A percentile compares a stretch with the other conserved stretches of the same genome.
Evolutionary conservation across 2,888 invertebrate genomes (phyloP).

Genomic region (Sesia apiformis): DNA sequence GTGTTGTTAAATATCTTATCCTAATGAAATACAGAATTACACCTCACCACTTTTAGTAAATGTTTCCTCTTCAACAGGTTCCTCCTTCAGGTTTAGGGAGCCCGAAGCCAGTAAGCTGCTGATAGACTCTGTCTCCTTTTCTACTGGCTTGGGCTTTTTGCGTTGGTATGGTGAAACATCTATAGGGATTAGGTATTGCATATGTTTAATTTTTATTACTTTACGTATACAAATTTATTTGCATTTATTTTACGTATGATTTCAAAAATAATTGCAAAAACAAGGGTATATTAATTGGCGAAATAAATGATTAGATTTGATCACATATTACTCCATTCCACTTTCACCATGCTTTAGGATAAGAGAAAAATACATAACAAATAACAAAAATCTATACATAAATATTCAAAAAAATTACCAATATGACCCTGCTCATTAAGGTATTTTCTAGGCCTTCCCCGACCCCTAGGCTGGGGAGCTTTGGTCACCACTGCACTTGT

Average conservation of each 20-base stretch:
- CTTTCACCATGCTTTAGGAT: no score
- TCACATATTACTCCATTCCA: no score
- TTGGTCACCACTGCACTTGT: conserved; percentile 49
- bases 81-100: conserved; percentile 39
- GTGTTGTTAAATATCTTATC: no score
- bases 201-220: neutral
- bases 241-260: no score
- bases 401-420: conserved; percentile 23
- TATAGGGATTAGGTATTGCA: conserved; percentile 9
- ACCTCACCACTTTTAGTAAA: conserved; percentile 16
- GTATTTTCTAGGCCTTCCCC: conserved; percentile 65
- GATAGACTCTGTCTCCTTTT: conserved; percentile 40
- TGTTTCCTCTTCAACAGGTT: conserved; percentile 31
- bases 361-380: no score
- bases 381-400: no score
- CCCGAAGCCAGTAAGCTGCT: conserved; percentile 41
- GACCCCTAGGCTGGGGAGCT: conserved; percentile 50
- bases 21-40: neutral
- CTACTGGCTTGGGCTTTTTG: conserved; percentile 38
- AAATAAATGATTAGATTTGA: no score
- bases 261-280: no score
- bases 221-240: no score
- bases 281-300: no score
- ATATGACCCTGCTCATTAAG: conserved; percentile 65
- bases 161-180: conserved; percentile 59